Base-by-base conservation (phyloP, 30 jellyfish, hydroid and myxozoan species). In the Aurelia aurita region DNA sequence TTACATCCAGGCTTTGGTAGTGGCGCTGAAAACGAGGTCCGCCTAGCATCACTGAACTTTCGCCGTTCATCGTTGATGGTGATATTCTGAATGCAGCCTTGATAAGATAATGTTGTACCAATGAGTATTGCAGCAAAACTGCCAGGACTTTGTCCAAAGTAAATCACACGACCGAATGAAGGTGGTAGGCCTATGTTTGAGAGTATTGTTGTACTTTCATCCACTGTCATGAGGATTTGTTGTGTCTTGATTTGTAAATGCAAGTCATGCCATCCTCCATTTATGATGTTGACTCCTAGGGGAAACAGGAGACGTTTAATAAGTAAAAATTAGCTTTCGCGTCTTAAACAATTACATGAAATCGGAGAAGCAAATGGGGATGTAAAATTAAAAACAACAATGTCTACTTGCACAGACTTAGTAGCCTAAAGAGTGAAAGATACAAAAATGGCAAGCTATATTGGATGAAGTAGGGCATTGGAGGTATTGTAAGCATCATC, bases 191-290 rank as follows among this genome's bases (percentile, higher is more conserved):
- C 63, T 34, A 16, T 12, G 43, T 58, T 25, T 11, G 26, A 0
- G 21, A 82, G 72, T 34, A 12, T 61, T 1, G 69, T 55, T 6
- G 29, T 27, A 2, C 3, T 44, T 22, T 39, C 44, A 15, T 69
- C 86, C 0, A 82, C 43, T 16, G 21, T 20, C 71, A 69, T 25
- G 6, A 72, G 22, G 65, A 82, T 5, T 1, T 34, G 39, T 31
- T 28, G 16, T 9, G 69, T 4, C 13, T 47, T 31, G 21, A 69
- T 51, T 19, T 26, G 85, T 43, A 82, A 25, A 25, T 9, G 59
- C 35, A 82, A 19, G 13, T 23, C 43, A 61, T 82, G 91, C 91
- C 91, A 82, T 2, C 82, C 91, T 27, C 91, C 85, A 43, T 54
- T 60, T 5, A 69, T 7, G 19, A 82, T 18, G 21, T 59, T 35